These are phyloP conservation scores for Corvus moneduloides DNA, from an alignment of 2,113 vertebrate species.

Conservation along the genomic window DNA sequence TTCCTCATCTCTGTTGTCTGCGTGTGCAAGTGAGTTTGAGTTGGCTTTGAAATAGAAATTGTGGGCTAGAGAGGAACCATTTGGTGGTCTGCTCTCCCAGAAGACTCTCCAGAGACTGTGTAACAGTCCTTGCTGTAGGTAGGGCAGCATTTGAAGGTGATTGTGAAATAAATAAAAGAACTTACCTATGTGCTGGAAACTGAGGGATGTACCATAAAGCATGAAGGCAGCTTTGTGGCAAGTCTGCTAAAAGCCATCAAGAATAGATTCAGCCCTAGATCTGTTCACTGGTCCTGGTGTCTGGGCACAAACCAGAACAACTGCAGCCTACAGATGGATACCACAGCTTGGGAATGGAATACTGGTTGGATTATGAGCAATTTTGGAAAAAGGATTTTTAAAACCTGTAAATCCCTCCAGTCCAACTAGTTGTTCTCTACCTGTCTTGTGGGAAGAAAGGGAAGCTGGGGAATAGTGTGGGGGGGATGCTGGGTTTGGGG, in stretches of 20 bases:
- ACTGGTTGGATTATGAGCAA: not conserved
- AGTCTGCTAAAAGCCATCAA: not conserved
- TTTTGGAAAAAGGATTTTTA: not conserved
- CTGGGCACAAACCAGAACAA: not conserved
- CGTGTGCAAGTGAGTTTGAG: not conserved
- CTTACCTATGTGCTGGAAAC: not conserved
- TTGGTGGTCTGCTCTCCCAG: not conserved
- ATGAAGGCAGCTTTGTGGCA: not conserved
- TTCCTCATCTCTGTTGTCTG: not conserved
- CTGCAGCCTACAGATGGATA: not conserved
- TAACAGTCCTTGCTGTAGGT: not conserved
- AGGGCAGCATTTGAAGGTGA: not conserved
- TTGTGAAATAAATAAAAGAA: not conserved
- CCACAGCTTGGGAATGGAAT: not conserved
- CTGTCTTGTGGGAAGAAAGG: not conserved
- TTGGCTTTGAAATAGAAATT: constrained; percentile 9
- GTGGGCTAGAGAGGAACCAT: not conserved
- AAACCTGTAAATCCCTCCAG: not conserved
- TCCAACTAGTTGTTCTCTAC: not conserved
- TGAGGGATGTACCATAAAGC: not conserved
- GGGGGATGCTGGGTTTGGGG: not conserved
- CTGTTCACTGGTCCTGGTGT: not conserved
- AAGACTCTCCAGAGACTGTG: not conserved
- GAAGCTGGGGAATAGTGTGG: not conserved
- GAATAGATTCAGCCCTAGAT: not conserved